phyloP scores from a whole-genome alignment of 1,140 invertebrate genomes.

The Tetragnatha versicolor region DNA sequence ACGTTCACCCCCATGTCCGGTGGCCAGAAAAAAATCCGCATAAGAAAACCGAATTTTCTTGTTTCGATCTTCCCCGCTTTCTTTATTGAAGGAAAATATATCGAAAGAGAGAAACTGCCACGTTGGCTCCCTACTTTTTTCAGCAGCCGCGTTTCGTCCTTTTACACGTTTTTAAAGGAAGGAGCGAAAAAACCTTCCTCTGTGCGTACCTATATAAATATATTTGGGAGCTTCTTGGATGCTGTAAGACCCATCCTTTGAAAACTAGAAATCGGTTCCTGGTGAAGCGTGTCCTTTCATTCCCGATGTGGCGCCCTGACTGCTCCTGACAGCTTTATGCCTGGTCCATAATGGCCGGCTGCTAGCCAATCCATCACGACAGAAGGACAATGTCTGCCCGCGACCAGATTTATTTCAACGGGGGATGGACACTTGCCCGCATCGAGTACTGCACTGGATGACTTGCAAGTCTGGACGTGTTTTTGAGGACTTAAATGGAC shows the following conservation, averaged over 20 bases:
- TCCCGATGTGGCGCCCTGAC: slow-evolving; percentile 14
- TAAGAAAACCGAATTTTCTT: slow-evolving; percentile 26
- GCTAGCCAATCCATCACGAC: slow-evolving; percentile 39
- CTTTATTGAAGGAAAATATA: slow-evolving; percentile 20
- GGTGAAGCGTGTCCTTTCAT: slow-evolving; percentile 30
- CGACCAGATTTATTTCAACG: slow-evolving; percentile 29
- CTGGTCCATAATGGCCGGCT: slow-evolving; percentile 34
- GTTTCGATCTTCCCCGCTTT: not conserved
- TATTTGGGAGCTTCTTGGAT: slow-evolving; percentile 7
- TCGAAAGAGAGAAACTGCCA: slow-evolving; percentile 15
- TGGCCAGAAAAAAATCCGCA: slow-evolving; percentile 15
- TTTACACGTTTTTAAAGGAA: slow-evolving; percentile 31
- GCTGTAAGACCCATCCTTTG: slow-evolving; percentile 8
- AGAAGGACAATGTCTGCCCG: slow-evolving; percentile 25
- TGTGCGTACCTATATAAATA: slow-evolving; percentile 27
- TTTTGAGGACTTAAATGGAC: too few relatives aligned
- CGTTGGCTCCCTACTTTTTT: slow-evolving; percentile 2
- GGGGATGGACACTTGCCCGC: too few relatives aligned
- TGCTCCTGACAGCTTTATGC: slow-evolving; percentile 46
- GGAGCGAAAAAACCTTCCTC: slow-evolving; percentile 3
- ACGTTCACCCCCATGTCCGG: too few relatives aligned
- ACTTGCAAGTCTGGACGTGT: not conserved
- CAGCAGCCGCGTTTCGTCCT: slow-evolving; percentile 16
- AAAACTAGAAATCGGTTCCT: slow-evolving; percentile 42
- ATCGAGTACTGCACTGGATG: not conserved